These are phyloP conservation scores for Atherinomorus stipes DNA, from an alignment of 2,113 vertebrate genomes.

Conservation along the genomic window DNA sequence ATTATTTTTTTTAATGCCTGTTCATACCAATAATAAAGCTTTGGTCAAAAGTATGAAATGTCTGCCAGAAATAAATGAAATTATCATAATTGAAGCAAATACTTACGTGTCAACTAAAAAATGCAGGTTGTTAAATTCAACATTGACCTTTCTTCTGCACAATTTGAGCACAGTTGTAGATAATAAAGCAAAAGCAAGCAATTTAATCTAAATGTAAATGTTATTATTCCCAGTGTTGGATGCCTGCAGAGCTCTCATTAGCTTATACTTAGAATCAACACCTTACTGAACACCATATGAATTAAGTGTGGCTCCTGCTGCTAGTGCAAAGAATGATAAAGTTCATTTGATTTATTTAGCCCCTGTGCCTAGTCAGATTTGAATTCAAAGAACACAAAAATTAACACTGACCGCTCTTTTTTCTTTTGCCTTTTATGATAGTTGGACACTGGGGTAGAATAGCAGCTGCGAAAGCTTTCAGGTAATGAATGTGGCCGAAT, in stretches of 20 bases:
- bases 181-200: constrained; percentile 5
- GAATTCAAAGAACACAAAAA: constrained; percentile 17
- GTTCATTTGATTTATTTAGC: background rate
- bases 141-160: background rate
- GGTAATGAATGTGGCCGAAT: background rate
- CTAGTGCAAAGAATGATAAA: constrained; percentile 9
- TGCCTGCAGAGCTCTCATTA: constrained; percentile 14
- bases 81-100: background rate
- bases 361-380: background rate
- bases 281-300: background rate
- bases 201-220: constrained; percentile 26
- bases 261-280: constrained; percentile 1
- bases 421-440: background rate
- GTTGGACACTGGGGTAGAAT: background rate
- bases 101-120: background rate
- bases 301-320: constrained; percentile 1
- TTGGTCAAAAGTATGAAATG: constrained; percentile 1
- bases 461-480: constrained; percentile 3
- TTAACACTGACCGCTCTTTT: background rate
- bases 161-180: background rate
- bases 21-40: background rate
- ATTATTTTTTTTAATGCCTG: constrained; percentile 22
- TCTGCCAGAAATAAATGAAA: background rate
- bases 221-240: background rate
- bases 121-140: background rate